Conservation (phyloP, 1,140 invertebrate species). For the Aplysia californica region DNA sequence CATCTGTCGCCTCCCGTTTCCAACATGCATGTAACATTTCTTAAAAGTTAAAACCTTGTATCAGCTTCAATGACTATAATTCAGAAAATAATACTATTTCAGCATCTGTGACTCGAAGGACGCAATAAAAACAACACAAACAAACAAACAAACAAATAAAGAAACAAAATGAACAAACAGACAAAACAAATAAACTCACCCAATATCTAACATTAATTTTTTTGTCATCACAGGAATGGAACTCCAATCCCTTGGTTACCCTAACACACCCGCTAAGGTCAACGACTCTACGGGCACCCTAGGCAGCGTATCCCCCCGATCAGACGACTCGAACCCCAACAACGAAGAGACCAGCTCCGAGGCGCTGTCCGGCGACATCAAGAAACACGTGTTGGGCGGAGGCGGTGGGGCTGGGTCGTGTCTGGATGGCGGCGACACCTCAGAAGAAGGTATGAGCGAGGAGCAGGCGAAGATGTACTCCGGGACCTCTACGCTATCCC, state of each 20-base stretch:
- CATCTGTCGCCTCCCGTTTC: no score
- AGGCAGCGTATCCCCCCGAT: conserved; percentile 7
- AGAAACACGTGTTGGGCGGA: background rate
- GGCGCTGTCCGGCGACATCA: background rate
- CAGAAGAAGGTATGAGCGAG: background rate
- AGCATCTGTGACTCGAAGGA: no score
- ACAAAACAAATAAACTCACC: background rate
- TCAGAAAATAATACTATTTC: no score
- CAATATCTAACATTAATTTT: background rate
- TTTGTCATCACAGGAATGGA: background rate
- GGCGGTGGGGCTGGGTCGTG: background rate
- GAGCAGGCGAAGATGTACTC: conserved; percentile 29
- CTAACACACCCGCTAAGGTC: conserved; percentile 3
- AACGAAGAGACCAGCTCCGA: background rate
- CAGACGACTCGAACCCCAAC: conserved; percentile 17
- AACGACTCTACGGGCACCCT: conserved; percentile 24
- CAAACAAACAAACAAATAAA: no score
- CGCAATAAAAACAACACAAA: no score
- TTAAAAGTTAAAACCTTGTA: no score
- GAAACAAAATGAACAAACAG: no score
- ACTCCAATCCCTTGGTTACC: background rate
- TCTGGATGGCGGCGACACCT: background rate
- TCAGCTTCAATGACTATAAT: no score
- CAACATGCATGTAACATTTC: no score
- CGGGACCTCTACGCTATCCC: conserved; percentile 60